Percentiles rank a stretch among this genome's conserved stretches.
phyloP scores from a whole-genome alignment of 2,113 vertebrate genomes.

The Amazona vittata region DNA sequence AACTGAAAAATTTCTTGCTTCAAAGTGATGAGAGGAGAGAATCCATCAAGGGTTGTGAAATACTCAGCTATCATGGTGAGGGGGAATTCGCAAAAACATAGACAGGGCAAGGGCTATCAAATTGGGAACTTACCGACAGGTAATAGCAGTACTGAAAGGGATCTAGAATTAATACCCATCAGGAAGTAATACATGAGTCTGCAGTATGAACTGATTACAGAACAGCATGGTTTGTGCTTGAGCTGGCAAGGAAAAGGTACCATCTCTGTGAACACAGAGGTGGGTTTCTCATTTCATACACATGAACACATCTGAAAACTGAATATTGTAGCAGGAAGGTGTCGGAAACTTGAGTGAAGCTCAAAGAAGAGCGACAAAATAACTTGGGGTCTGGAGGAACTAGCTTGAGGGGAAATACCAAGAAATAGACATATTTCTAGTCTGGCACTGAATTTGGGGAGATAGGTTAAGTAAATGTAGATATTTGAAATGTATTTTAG shows the following conservation, averaged over 20 bases:
- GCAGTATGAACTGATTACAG: neutral
- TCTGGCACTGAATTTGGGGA: neutral
- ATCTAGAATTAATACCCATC: neutral
- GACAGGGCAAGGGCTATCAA: neutral
- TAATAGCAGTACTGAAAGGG: neutral
- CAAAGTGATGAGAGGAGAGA: neutral
- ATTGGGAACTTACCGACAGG: neutral
- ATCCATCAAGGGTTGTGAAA: neutral
- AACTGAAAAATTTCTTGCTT: neutral
- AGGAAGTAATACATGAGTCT: neutral
- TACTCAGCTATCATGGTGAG: neutral
- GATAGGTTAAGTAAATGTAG: neutral
- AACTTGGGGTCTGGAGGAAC: neutral
- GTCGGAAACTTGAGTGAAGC: neutral
- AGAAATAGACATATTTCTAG: neutral
- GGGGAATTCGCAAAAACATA: neutral
- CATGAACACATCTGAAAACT: neutral
- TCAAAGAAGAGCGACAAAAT: neutral
- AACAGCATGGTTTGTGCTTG: neutral
- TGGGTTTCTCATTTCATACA: neutral
- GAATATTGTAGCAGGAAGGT: neutral
- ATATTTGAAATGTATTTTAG: neutral
- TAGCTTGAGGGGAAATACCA: neutral
- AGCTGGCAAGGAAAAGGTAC: neutral
- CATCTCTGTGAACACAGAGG: neutral